Conservation (phyloP, 2,888 invertebrate genomes). For the Euplexia lucipara region DNA sequence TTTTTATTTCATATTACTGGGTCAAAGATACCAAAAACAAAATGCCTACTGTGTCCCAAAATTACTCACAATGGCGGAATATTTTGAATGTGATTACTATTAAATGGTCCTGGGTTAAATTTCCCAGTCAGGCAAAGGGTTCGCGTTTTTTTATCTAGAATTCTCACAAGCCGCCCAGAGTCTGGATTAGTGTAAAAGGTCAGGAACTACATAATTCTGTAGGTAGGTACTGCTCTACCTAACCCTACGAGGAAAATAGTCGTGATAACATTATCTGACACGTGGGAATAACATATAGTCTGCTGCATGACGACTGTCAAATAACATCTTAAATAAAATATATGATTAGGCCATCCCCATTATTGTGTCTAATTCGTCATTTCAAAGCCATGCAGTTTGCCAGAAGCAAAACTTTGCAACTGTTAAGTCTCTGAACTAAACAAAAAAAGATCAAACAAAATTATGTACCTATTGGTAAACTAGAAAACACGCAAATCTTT, state of each 20-base stretch:
- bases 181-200: no score
- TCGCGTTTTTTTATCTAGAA: no score
- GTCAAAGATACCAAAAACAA: not conserved
- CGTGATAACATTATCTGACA: not conserved
- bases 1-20: not conserved
- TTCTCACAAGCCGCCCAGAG: no score
- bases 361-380: no score
- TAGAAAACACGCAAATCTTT: conserved; percentile 1
- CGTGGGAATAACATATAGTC: not conserved
- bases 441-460: conserved; percentile 21
- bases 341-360: not conserved
- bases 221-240: no score
- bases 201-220: no score
- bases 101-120: no score
- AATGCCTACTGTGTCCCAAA: no score
- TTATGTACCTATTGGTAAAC: not conserved
- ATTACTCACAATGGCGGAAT: not conserved
- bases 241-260: no score
- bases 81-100: not conserved
- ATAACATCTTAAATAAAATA: not conserved
- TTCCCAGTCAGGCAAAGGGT: no score
- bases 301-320: not conserved
- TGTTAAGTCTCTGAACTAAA: not conserved
- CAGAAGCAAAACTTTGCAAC: not conserved
- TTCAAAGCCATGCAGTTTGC: no score